phyloP scores from a whole-genome alignment of 1,140 invertebrate genomes.

The Drosophila seguyi region DNA sequence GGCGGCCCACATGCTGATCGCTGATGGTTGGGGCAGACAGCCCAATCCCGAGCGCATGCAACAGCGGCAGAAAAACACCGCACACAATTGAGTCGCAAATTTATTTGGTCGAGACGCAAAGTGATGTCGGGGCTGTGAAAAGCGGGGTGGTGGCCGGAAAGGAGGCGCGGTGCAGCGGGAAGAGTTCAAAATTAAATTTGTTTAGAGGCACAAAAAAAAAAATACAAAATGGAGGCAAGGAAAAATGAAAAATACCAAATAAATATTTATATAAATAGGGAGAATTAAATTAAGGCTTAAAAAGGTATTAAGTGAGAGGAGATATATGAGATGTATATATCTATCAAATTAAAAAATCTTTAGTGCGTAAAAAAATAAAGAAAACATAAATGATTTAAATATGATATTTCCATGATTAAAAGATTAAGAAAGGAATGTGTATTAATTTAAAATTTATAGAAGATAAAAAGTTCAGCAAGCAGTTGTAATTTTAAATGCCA shows the following conservation, averaged over 20 bases:
- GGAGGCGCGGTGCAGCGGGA: conserved; percentile 5
- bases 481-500: too few species aligned
- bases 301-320: neutral
- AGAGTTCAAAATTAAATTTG: conserved; percentile 72
- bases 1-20: conserved; percentile 68
- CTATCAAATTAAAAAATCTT: too few species aligned
- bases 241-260: conserved; percentile 64
- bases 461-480: too few species aligned
- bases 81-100: conserved; percentile 78
- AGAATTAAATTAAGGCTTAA: neutral
- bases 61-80: conserved; percentile 24
- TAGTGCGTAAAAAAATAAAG: neutral
- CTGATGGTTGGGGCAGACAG: conserved; percentile 57
- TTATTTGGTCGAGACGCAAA: conserved; percentile 63
- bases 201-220: conserved; percentile 35
- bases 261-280: conserved; percentile 54
- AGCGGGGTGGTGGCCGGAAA: neutral
- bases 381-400: too few species aligned
- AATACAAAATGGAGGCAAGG: conserved; percentile 8
- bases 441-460: too few species aligned
- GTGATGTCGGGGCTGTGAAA: conserved; percentile 15
- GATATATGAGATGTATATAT: too few species aligned
- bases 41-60: conserved; percentile 41
- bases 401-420: too few species aligned
- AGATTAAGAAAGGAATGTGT: too few species aligned